Evolutionary conservation across 2,797 vertebrate genomes (phyloP), one percentile per base, ranked within the genome.

Genomic region (Cottoperca gobio): DNA sequence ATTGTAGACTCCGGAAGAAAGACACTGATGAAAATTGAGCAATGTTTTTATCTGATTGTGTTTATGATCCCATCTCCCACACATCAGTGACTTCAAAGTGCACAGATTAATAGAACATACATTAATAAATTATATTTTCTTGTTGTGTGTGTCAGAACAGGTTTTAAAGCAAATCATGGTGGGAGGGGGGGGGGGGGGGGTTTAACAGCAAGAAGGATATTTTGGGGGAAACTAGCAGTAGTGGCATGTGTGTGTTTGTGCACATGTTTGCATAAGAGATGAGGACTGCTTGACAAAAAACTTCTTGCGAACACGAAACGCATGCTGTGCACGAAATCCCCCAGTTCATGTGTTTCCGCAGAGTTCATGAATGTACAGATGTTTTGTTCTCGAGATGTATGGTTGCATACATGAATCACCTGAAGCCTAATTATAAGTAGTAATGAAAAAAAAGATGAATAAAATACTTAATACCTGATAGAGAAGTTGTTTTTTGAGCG

Each of bases 31-130:
- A 49, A 66, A 19, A 62, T 70, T 33, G 3, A 7, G 9, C 19
- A 0, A 14, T 46, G 10, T 31, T 72, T 79, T 86, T 52, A 75
- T 86, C 71, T 61, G 70, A 84, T 81, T 31, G 17, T 52, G 33
- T 53, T n/a, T 58, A 42, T 65, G 54, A 63, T 64, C 35, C 26
- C 28, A 70, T 76, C 35, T 77, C 55, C 17, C 60, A 69, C 54
- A 64, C 54, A 66, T 69, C 64, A 33, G 24, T 48, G 53, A 35
- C 53, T 60, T 78, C 60, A 79, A 74, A 82, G 71, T 33, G 31
- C 11, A 55, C 35, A 67, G 33, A 84, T 71, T 73, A 53, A 55
- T 31, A 58, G 8, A 49, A 54, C 39, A n/a, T 40, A 14, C 24
- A n/a, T 45, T 6, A 26, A 40, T 37, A 23, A 62, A 70, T 67